phyloP scores from a whole-genome alignment of 2,888 invertebrate species.

The Plagiodera versicolora region DNA sequence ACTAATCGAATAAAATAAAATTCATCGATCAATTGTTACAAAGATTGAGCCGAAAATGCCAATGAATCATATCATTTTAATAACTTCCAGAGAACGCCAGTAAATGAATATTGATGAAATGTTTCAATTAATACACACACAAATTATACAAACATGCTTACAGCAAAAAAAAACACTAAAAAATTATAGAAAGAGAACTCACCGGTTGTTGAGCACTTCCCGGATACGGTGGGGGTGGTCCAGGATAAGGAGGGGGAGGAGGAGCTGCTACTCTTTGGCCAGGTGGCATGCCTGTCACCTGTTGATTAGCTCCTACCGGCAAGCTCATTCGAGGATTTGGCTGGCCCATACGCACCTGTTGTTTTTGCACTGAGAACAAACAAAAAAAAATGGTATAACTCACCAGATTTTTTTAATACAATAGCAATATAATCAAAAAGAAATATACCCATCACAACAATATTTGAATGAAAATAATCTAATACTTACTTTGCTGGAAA shows the following conservation, averaged over 20 bases:
- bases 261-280: slow-evolving; percentile 56
- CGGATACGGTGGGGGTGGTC: slow-evolving; percentile 71
- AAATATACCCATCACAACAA: too few species aligned
- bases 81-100: too few species aligned
- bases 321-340: slow-evolving; percentile 40
- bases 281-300: slow-evolving; percentile 49
- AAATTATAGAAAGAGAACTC: slow-evolving; percentile 19
- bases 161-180: slow-evolving; percentile 18
- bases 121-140: slow-evolving; percentile 4
- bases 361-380: slow-evolving; percentile 47
- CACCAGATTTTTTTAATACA: too few species aligned
- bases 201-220: slow-evolving; percentile 54
- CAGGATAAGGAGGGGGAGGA: slow-evolving; percentile 74
- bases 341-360: slow-evolving; percentile 51
- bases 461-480: too few species aligned
- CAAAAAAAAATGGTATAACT: too few species aligned
- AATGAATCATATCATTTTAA: too few species aligned
- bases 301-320: slow-evolving; percentile 21
- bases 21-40: too few species aligned
- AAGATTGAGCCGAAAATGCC: too few species aligned
- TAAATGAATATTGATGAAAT: too few species aligned
- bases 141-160: slow-evolving; percentile 4
- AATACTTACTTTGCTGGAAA: slow-evolving; percentile 46
- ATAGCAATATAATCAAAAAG: too few species aligned
- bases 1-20: too few species aligned